Conservation (phyloP, 2,113 vertebrate genomes). For the Probosciger aterrimus region DNA sequence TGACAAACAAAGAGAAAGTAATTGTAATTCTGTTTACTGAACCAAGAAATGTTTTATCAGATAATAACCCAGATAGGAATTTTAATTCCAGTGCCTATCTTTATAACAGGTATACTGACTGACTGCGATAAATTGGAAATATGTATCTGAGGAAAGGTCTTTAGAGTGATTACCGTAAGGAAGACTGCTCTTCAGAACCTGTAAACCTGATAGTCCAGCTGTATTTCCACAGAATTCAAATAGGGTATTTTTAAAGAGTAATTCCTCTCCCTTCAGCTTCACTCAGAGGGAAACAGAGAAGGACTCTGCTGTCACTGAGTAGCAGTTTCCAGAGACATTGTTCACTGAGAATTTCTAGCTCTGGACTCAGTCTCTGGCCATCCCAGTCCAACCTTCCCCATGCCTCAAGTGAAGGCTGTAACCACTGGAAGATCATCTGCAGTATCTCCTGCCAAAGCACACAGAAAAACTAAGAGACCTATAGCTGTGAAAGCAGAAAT, state of each 20-base stretch:
- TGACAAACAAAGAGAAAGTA: conserved; percentile 62
- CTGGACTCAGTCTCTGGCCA: not conserved
- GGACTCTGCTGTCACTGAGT: not conserved
- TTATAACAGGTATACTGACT: conserved; percentile 33
- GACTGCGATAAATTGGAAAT: conserved; percentile 28
- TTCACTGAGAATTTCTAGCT: not conserved
- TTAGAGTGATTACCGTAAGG: not conserved
- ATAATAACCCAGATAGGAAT: conserved; percentile 40
- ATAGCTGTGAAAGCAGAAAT: not conserved
- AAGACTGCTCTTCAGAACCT: not conserved
- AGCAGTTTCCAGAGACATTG: not conserved
- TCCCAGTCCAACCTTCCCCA: not conserved
- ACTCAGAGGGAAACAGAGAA: not conserved
- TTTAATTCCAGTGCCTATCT: conserved; percentile 67
- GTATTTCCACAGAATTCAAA: not conserved
- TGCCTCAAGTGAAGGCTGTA: not conserved
- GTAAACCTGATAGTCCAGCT: not conserved
- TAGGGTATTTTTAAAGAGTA: not conserved
- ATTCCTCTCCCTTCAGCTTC: not conserved
- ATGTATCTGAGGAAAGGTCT: conserved; percentile 22
- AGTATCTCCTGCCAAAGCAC: not conserved
- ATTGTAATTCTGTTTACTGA: conserved; percentile 51
- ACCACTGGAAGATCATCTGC: not conserved
- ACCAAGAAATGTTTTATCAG: conserved; percentile 59
- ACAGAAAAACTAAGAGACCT: not conserved